Evolutionary conservation across 2,888 invertebrate genomes (phyloP), one percentile per base, ranked within the genome.

Genomic region (Patella caerulea): DNA sequence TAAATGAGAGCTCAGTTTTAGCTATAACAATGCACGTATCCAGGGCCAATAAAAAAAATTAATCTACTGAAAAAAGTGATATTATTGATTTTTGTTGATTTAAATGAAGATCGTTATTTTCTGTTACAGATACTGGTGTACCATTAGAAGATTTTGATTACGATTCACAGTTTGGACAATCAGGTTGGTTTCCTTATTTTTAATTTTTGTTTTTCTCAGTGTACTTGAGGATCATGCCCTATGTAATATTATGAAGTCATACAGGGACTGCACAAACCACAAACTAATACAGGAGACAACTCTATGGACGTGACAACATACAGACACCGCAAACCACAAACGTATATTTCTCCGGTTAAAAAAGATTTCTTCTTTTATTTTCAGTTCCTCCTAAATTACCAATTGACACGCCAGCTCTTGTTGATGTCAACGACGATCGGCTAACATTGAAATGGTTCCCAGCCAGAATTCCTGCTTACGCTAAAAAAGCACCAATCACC

Each of bases 391-490:
- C 80, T 0, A 87, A 86, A 73, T 75, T 88, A 72, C 88, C 88
- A n/a, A 86, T 88, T 83, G 97, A 98, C 91, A 94, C 95, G 77
- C 99, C 99, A 5, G 96, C 97, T 88, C 96, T 99, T 88, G 95
- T 96, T 19, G 95, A 96, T 75, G 97, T 98, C 96, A 95, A 96
- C 12, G 97, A 97, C 89, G 94, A 96, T 12, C 94, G 95, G 78
- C 94, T 98, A 80, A 96, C 96, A 0, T 93, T 99, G 14, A 96
- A 96, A 0, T 99, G 99, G 99, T 96, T 95, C 85, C 98, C 98
- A 0, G 97, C 97, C 24, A 95, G 98, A 74, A 96, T 98, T 3
- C 94, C 96, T 81, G 87, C 88, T 2, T 96, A 98, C 0, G 94
- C 96, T 75, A 86, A 85, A 73, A 91, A 91, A 79, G 95, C 96